phyloP scores from a whole-genome alignment of 64 coral and sea anemone genomes.

The Montipora foliosa region DNA sequence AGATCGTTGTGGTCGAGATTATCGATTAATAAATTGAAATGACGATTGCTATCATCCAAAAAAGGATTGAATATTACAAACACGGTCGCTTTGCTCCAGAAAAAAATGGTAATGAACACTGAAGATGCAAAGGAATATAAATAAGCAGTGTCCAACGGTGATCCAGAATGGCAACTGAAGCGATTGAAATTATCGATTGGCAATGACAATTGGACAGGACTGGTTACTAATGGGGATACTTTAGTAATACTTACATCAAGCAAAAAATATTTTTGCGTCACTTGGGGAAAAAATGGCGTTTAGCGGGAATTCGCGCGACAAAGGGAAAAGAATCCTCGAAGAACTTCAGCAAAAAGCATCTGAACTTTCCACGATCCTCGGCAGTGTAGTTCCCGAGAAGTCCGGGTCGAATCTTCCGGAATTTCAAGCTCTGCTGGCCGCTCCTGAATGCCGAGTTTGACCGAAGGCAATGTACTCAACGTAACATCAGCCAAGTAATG shows the following conservation, averaged over 20 bases:
- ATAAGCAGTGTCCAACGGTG: too few species aligned
- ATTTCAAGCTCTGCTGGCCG: not conserved
- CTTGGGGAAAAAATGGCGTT: not conserved
- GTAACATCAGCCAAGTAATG: too few species aligned
- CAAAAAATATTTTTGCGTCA: not conserved
- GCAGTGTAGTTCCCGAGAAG: not conserved
- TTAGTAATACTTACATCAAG: not conserved
- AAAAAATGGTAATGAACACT: too few species aligned
- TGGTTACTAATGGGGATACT: constrained; percentile 16
- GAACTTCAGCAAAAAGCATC: constrained; percentile 23
- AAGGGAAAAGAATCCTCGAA: not conserved
- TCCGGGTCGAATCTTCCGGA: not conserved
- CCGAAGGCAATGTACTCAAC: constrained; percentile 16
- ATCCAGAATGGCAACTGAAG: too few species aligned
- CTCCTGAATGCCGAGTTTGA: constrained; percentile 19
- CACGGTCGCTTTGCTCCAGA: too few species aligned
- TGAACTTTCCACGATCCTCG: constrained; percentile 18
- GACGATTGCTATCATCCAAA: too few species aligned
- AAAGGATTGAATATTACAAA: too few species aligned
- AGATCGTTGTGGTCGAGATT: too few species aligned
- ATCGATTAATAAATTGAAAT: too few species aligned
- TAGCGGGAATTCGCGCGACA: not conserved
- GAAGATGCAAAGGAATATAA: too few species aligned
- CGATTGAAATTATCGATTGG: too few species aligned
- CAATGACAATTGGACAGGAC: too few species aligned